A percentile compares a stretch with the other conserved stretches of the same genome.
These are phyloP conservation scores for Bradypus variegatus DNA, from an alignment of 2,797 vertebrate species.

Conservation along the genomic window DNA sequence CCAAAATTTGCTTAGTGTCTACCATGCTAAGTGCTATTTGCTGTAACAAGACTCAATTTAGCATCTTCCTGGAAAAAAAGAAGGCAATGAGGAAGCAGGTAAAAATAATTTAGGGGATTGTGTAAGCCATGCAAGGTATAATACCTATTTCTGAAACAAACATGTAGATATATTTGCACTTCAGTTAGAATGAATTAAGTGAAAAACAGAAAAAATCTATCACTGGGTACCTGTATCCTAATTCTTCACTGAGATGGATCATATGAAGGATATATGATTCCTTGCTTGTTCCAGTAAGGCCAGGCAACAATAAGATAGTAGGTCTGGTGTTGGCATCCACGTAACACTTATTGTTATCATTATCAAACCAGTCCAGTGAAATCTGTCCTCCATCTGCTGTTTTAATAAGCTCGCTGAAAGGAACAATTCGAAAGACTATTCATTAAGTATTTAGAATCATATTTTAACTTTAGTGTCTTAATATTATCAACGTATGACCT, in stretches of 20 bases:
- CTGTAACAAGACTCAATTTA: background rate
- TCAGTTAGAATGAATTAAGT: constrained; percentile 23
- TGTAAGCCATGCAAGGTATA: background rate
- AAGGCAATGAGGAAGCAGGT: background rate
- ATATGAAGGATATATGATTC: constrained; percentile 99
- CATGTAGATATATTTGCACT: background rate
- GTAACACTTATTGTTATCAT: constrained; percentile 82
- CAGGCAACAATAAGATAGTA: constrained; percentile 91
- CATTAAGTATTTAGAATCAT: background rate
- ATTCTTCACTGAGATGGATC: constrained; percentile 90
- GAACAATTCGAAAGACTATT: constrained; percentile 62
- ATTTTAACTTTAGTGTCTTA: constrained; percentile 16
- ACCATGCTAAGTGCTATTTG: background rate
- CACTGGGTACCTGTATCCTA: constrained; percentile 91
- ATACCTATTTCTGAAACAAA: constrained; percentile 25
- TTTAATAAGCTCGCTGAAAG: constrained; percentile 94
- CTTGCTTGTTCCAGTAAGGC: constrained; percentile 95
- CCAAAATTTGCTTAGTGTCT: background rate
- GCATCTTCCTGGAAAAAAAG: background rate
- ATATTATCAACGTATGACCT: constrained; percentile 22
- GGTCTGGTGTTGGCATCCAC: constrained; percentile 84
- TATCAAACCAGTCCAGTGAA: constrained; percentile 98
- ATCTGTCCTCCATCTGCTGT: constrained; percentile 98
- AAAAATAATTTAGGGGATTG: background rate
- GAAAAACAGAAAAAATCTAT: constrained; percentile 36